Evolutionary conservation across 1,140 invertebrate species (phyloP), one percentile per base, ranked within the genome.

Genomic region (Choristoneura fumiferana): DNA sequence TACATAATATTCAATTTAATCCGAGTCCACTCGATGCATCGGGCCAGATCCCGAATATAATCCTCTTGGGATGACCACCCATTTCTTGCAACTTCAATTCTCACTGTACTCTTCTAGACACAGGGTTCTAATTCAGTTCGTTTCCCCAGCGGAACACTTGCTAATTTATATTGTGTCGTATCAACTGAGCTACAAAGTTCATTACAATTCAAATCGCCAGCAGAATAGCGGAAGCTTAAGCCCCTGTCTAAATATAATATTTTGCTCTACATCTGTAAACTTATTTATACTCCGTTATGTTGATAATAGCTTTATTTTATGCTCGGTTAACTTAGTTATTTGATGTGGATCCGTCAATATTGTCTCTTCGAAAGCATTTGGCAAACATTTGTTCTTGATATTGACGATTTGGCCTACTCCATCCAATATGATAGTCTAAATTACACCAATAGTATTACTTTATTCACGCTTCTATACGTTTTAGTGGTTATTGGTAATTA

Each of bases 191-290:
- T 4, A n/a, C 17, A 22, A 49, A 49, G 43, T 49, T 29, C 4
- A 18, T 29, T 49, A 22, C 18, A 9, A 17, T 17, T n/a, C 18
- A 17, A 37, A 37, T 45, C 17, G 17, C 4, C 18, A 4, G n/a
- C 10, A 52, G 38, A 29, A 45, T 55, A 33, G 58, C 53, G 53
- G 58, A 60, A 60, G 54, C 43, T n/a, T 49, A 56, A 45, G 40
- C 40, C 34, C 8, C 13, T 52, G 43, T 58, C 54, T 61, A 52
- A 61, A 56, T 61, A 56, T 61, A 49, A 45, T 61, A 56, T 66
- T 57, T 57, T 62, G 60, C 43, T 49, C 43, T 29, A 49, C 18
- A 49, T 49, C 40, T 15, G 40, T 49, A 17, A 5, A 45, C 43
- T 49, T 49, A 49, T 49, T 49, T 49, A 49, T 49, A 49, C 43